These are phyloP conservation scores for Hypomecis atomaria DNA, from an alignment of 2,888 invertebrate genomes.

Conservation along the genomic window DNA sequence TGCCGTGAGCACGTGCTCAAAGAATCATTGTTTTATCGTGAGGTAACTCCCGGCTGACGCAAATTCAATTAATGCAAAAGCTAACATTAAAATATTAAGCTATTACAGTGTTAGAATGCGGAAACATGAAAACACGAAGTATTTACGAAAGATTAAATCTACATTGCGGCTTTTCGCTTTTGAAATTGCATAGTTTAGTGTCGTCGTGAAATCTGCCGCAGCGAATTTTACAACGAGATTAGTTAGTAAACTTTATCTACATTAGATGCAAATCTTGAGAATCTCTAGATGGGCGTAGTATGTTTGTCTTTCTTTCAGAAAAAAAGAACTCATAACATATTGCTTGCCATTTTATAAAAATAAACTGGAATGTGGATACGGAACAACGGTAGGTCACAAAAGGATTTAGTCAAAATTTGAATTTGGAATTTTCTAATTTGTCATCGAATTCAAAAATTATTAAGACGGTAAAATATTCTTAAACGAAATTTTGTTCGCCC, in stretches of 20 bases:
- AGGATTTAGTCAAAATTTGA: too few relatives aligned
- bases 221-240: constrained; percentile 13
- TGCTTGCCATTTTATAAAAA: too few relatives aligned
- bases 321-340: too few relatives aligned
- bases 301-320: too few relatives aligned
- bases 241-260: constrained; percentile 17
- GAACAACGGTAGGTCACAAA: too few relatives aligned
- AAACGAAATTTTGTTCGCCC: too few relatives aligned
- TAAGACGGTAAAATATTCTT: too few relatives aligned
- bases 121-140: constrained; percentile 23
- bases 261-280: not conserved
- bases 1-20: constrained; percentile 47
- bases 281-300: not conserved
- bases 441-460: too few relatives aligned
- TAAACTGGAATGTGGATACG: too few relatives aligned
- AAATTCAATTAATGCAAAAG: constrained; percentile 29
- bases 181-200: constrained; percentile 21
- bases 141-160: constrained; percentile 30
- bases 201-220: constrained; percentile 16
- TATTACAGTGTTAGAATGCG: constrained; percentile 20
- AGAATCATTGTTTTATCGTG: constrained; percentile 37
- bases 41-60: constrained; percentile 34
- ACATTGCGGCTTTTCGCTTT: constrained; percentile 28
- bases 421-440: too few relatives aligned
- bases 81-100: constrained; percentile 19